Evolutionary conservation across 2,797 vertebrate genomes (phyloP).

Genomic region (Menidia menidia): DNA sequence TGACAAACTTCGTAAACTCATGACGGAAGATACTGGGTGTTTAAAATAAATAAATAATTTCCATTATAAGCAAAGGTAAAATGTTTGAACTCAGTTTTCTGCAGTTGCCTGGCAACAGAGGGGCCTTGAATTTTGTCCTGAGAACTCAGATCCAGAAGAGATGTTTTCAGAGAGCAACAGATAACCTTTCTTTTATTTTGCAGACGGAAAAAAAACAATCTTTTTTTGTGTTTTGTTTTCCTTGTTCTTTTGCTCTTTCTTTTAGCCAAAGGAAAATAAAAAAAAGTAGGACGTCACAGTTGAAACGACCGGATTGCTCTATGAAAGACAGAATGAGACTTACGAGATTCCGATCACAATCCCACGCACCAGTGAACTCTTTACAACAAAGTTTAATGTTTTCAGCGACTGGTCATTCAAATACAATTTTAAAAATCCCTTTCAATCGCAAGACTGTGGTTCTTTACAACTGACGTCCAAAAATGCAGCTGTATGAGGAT

Average conservation of each 20-base stretch:
- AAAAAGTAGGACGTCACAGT: constrained; percentile 3
- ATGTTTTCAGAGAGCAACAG: constrained; percentile 27
- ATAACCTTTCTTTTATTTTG: not conserved
- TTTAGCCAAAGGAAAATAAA: not conserved
- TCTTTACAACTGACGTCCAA: not conserved
- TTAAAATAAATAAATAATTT: constrained; percentile 18
- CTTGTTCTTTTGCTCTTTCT: not conserved
- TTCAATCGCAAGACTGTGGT: constrained; percentile 16
- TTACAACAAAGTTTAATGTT: constrained; percentile 7
- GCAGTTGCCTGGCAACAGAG: constrained; percentile 67
- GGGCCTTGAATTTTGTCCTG: constrained; percentile 36
- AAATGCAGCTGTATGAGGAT: constrained; percentile 26
- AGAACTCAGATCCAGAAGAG: constrained; percentile 36
- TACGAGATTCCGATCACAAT: constrained; percentile 15
- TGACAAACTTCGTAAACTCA: constrained; percentile 31
- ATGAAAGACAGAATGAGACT: constrained; percentile 1
- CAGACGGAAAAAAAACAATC: constrained; percentile 2
- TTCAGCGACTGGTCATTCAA: constrained; percentile 5
- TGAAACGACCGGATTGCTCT: constrained; percentile 11
- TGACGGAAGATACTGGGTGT: constrained; percentile 23
- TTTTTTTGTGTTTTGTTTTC: constrained; percentile 10
- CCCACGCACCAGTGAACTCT: constrained; percentile 1
- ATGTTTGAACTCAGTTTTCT: constrained; percentile 38
- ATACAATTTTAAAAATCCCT: constrained; percentile 6
- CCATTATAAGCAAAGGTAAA: constrained; percentile 47